A percentile compares a stretch with the other conserved stretches of the same genome.
Conservation (phyloP, 2,113 vertebrate species). For the Zonotrichia leucophrys region DNA sequence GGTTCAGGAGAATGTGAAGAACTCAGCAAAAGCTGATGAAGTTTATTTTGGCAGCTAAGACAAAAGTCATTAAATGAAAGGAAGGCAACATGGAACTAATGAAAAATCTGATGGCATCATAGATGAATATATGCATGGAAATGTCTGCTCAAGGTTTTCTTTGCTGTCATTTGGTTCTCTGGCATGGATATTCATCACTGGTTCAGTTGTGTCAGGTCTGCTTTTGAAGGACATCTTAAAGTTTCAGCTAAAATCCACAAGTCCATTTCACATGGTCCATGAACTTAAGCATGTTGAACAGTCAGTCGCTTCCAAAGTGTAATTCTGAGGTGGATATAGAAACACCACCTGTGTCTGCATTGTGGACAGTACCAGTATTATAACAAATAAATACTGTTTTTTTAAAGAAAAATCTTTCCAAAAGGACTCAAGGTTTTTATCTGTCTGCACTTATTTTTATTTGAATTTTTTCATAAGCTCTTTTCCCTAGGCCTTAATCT, state of each 20-base stretch:
- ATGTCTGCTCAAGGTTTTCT: not conserved
- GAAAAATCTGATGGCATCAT: not conserved
- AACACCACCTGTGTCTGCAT: not conserved
- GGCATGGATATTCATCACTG: not conserved
- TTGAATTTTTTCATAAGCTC: not conserved
- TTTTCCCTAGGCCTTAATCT: not conserved
- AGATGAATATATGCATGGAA: not conserved
- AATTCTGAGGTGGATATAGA: not conserved
- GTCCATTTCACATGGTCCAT: not conserved
- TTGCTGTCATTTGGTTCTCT: not conserved
- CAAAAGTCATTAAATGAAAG: not conserved
- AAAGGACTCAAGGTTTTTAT: not conserved
- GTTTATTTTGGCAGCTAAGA: not conserved
- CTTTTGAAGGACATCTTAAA: not conserved
- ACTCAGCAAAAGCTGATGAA: not conserved
- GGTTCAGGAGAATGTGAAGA: not conserved
- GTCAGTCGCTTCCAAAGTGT: not conserved
- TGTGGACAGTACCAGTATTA: not conserved
- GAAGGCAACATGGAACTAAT: not conserved
- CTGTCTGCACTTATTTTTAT: not conserved
- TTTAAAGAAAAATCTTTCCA: not conserved
- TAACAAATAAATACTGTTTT: not conserved
- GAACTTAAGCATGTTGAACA: not conserved
- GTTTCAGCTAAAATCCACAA: not conserved
- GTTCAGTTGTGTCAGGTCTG: not conserved